Percentiles rank a stretch among this genome's conserved stretches.
These are phyloP conservation scores for Pollachius pollachius DNA, from an alignment of 2,113 vertebrate species.

Conservation along the genomic window DNA sequence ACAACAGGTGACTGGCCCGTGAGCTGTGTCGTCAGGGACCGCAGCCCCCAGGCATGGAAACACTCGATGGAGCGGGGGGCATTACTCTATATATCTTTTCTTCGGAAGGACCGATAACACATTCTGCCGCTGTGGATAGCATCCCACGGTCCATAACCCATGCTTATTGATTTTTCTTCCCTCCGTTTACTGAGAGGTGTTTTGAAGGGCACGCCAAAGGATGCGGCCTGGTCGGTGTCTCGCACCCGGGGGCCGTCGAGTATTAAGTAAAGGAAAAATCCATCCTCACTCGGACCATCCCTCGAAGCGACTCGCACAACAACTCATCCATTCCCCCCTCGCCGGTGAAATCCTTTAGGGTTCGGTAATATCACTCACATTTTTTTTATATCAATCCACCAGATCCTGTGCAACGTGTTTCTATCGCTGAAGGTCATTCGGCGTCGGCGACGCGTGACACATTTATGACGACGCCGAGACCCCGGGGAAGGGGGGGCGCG, in stretches of 20 bases:
- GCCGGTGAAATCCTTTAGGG: conserved; percentile 21
- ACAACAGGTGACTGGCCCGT: conserved; percentile 23
- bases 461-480: conserved; percentile 35
- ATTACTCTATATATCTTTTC: not conserved
- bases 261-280: conserved; percentile 21
- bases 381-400: conserved; percentile 46
- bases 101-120: not conserved
- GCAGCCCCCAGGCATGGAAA: conserved; percentile 5
- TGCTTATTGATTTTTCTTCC: not conserved
- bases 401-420: conserved; percentile 20
- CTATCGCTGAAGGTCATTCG: conserved; percentile 49
- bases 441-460: conserved; percentile 38
- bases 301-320: conserved; percentile 39
- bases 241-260: conserved; percentile 17
- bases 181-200: not conserved
- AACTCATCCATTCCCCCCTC: conserved; percentile 56
- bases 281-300: conserved; percentile 39
- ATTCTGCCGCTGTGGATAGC: not conserved
- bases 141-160: not conserved
- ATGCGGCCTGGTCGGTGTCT: conserved; percentile 42
- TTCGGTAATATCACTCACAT: conserved; percentile 53
- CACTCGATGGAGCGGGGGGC: no score
- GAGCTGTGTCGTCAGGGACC: conserved; percentile 4
- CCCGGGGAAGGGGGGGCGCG: no score
- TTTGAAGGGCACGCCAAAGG: conserved; percentile 50